phyloP scores from a whole-genome alignment of 1,140 invertebrate species.

The Caenorhabditis inopinata region DNA sequence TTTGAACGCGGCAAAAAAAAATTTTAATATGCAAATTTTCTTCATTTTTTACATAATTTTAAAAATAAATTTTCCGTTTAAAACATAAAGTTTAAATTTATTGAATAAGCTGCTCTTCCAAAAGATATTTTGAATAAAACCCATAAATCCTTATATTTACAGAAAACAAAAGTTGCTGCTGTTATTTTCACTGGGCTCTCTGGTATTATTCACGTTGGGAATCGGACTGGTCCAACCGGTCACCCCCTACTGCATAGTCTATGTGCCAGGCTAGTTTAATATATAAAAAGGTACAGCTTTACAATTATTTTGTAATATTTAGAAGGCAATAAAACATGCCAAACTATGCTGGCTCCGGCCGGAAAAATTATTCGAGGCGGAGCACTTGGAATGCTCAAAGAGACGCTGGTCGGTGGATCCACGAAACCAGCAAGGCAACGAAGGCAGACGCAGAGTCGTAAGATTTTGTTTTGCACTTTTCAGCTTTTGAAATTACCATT shows the following conservation, averaged over 20 bases:
- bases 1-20: too few species aligned
- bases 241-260: conserved; percentile 79
- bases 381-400: conserved; percentile 59
- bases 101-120: too few species aligned
- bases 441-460: conserved; percentile 50
- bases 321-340: conserved; percentile 36
- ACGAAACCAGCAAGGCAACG: conserved; percentile 56
- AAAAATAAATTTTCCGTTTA: too few species aligned
- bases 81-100: too few species aligned
- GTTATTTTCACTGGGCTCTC: conserved; percentile 84
- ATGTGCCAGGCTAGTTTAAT: conserved; percentile 71
- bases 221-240: conserved; percentile 90
- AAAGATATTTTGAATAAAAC: too few species aligned
- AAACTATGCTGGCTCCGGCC: conserved; percentile 59
- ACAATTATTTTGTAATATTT: too few species aligned
- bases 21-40: too few species aligned
- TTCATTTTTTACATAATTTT: too few species aligned
- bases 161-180: conserved; percentile 75
- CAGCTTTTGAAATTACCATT: not conserved
- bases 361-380: conserved; percentile 60
- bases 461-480: not conserved
- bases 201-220: conserved; percentile 93
- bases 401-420: conserved; percentile 45
- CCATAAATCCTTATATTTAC: too few species aligned
- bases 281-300: too few species aligned